phyloP scores from a whole-genome alignment of 2,113 vertebrate species.

The Salvelinus sp. region DNA sequence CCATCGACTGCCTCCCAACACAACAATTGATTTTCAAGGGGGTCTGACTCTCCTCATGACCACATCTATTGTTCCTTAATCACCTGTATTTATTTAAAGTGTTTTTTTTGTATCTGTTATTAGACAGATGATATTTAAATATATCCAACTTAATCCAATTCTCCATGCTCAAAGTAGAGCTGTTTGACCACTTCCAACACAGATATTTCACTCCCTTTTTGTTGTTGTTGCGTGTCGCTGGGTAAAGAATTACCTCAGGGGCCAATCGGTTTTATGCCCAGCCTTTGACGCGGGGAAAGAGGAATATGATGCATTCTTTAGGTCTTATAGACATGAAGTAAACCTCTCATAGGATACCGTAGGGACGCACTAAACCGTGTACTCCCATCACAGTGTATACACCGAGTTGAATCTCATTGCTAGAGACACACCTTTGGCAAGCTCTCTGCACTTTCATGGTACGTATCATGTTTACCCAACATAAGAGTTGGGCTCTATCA shows the following conservation, averaged over 20 bases:
- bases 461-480: neutral
- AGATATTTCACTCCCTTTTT: conserved; percentile 24
- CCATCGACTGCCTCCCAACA: conserved; percentile 8
- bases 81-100: conserved; percentile 35
- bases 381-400: neutral
- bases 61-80: conserved; percentile 37
- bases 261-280: conserved; percentile 24
- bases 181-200: conserved; percentile 40
- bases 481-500: no score
- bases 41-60: neutral
- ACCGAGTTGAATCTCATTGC: neutral
- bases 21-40: conserved; percentile 22
- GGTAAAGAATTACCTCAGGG: conserved; percentile 50
- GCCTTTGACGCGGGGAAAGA: conserved; percentile 25
- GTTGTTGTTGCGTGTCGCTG: conserved; percentile 38
- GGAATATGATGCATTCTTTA: neutral
- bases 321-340: neutral
- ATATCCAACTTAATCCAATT: conserved; percentile 57
- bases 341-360: neutral
- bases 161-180: conserved; percentile 40
- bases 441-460: neutral
- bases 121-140: conserved; percentile 59
- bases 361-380: neutral
- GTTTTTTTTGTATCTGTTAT: conserved; percentile 52
- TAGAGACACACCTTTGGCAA: neutral